phyloP scores from a whole-genome alignment of 2,888 invertebrate genomes.

The Zonitis immaculata region DNA sequence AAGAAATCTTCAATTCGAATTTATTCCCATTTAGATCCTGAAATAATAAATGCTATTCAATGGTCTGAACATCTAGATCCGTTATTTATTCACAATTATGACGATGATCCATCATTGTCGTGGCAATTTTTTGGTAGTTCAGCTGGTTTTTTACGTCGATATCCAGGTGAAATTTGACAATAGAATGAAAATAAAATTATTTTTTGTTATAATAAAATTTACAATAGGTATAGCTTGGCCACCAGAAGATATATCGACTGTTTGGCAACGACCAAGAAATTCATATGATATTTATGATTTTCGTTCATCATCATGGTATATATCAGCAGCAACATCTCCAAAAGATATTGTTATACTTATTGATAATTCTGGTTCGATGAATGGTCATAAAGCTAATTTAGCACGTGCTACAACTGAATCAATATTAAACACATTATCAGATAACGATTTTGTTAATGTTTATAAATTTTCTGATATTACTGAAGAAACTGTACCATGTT shows the following conservation, averaged over 20 bases:
- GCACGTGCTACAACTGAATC: constrained; percentile 84
- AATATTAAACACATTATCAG: constrained; percentile 89
- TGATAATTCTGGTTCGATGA: constrained; percentile 87
- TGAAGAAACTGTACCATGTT: constrained; percentile 83
- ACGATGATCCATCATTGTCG: constrained; percentile 84
- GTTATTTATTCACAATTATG: constrained; percentile 84
- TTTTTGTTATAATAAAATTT: too few species aligned
- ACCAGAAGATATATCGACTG: constrained; percentile 59
- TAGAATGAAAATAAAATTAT: too few species aligned
- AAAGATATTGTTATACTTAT: constrained; percentile 94
- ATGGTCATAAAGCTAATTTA: constrained; percentile 76
- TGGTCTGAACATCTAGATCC: constrained; percentile 94
- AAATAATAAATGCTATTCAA: constrained; percentile 83
- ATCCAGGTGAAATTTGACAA: constrained; percentile 65
- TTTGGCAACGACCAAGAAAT: constrained; percentile 65
- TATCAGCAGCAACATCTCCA: constrained; percentile 93
- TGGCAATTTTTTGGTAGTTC: constrained; percentile 99
- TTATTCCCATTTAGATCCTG: constrained; percentile 56
- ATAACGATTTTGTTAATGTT: constrained; percentile 96
- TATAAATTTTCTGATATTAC: constrained; percentile 83
- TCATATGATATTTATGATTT: constrained; percentile 89
- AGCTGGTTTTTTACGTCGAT: constrained; percentile 91
- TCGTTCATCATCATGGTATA: constrained; percentile 91
- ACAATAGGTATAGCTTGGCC: constrained; percentile 86
- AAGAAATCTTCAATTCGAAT: too few species aligned